phyloP scores from a whole-genome alignment of 2,113 vertebrate genomes.

The Pionites leucogaster region DNA sequence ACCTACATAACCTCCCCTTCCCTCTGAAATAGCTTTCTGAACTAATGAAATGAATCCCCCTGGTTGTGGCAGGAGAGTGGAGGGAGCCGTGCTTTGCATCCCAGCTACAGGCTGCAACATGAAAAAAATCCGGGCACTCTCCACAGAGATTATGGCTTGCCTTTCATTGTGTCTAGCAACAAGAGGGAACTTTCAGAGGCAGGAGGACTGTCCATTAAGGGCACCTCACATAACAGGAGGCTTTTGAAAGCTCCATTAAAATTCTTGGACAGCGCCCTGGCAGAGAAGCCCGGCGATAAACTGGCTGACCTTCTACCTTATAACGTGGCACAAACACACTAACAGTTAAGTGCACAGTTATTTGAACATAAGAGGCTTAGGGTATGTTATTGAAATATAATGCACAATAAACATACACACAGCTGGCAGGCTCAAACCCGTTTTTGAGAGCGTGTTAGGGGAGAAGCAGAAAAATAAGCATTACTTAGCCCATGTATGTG shows the following conservation, averaged over 20 bases:
- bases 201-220: background rate
- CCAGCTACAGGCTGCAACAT: background rate
- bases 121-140: background rate
- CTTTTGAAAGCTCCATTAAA: constrained; percentile 33
- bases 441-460: background rate
- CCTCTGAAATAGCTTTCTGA: background rate
- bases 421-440: background rate
- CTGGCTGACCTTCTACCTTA: constrained; percentile 5
- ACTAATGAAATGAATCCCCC: constrained; percentile 38
- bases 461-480: background rate
- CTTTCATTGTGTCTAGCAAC: background rate
- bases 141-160: background rate
- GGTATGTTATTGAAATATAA: constrained; percentile 49
- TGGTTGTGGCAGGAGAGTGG: background rate
- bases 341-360: constrained; percentile 9
- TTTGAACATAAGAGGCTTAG: constrained; percentile 42
- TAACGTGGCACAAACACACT: background rate
- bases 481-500: fast-evolving
- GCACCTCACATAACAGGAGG: background rate
- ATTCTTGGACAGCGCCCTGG: background rate
- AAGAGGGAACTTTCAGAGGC: background rate
- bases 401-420: background rate
- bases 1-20: constrained; percentile 30
- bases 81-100: background rate
- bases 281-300: background rate